Evolutionary conservation across 2,888 invertebrate genomes (phyloP).

Genomic region (Anarsia innoxiella): DNA sequence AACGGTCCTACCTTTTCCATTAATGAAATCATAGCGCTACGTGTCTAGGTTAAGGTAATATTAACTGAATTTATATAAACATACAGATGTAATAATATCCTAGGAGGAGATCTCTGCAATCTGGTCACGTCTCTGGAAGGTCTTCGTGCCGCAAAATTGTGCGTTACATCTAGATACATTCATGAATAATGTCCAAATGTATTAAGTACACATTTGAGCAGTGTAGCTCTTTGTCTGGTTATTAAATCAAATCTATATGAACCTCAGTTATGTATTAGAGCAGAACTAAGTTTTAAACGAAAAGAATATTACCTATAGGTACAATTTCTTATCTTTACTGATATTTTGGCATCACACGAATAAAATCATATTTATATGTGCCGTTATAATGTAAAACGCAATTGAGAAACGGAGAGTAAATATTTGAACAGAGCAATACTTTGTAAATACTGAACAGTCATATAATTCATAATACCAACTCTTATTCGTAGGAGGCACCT

Average conservation of each 20-base stretch:
- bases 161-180: constrained; percentile 28
- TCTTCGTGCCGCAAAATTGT: constrained; percentile 27
- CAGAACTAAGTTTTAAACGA: too few relatives aligned
- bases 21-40: constrained; percentile 7
- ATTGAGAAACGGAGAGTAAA: background rate
- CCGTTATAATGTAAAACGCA: constrained; percentile 1
- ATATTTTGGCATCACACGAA: too few relatives aligned
- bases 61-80: constrained; percentile 10
- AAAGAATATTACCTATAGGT: too few relatives aligned
- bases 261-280: too few relatives aligned
- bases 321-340: too few relatives aligned
- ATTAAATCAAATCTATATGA: too few relatives aligned
- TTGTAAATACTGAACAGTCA: constrained; percentile 3
- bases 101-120: constrained; percentile 17
- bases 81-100: constrained; percentile 9
- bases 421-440: constrained; percentile 7
- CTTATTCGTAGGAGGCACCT: too few relatives aligned
- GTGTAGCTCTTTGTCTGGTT: too few relatives aligned
- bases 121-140: constrained; percentile 27
- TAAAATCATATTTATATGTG: background rate
- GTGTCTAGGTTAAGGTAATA: constrained; percentile 5
- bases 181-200: constrained; percentile 28
- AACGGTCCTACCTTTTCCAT: constrained; percentile 2
- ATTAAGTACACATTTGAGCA: constrained; percentile 18
- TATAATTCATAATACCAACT: background rate